These are phyloP conservation scores for Suricata suricatta DNA, from an alignment of 2,113 vertebrate species.

Conservation along the genomic window DNA sequence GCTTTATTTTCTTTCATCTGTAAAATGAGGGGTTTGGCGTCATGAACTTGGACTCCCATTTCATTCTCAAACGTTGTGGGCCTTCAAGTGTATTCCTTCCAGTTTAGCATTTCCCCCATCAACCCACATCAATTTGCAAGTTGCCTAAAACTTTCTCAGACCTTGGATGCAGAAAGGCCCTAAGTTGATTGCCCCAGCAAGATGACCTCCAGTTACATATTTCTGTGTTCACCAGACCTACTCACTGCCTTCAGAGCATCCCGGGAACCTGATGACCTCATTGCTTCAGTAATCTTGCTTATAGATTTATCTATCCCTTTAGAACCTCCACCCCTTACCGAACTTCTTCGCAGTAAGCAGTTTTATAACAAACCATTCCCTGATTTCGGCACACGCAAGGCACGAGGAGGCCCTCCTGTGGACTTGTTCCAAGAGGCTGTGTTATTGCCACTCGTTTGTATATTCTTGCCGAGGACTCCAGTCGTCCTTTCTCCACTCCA, in stretches of 20 bases:
- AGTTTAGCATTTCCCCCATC: neutral
- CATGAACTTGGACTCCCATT: neutral
- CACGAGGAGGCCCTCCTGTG: neutral
- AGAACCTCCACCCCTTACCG: neutral
- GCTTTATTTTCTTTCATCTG: neutral
- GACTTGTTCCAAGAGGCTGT: neutral
- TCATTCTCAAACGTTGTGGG: neutral
- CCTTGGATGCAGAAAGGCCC: neutral
- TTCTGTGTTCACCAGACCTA: neutral
- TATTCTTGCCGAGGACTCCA: neutral
- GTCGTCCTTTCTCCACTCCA: neutral
- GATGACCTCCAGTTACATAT: neutral
- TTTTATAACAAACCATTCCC: neutral
- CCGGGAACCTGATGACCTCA: neutral
- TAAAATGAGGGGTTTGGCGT: neutral
- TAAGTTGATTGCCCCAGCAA: neutral
- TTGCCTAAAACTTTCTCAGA: neutral
- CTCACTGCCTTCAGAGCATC: neutral
- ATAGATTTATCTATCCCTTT: constrained; percentile 46
- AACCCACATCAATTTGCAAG: neutral
- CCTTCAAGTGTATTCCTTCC: neutral
- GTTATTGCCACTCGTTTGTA: neutral
- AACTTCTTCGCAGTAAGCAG: constrained; percentile 24
- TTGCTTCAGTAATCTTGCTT: constrained; percentile 18
- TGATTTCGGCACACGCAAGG: neutral